Conservation (phyloP, 2,888 invertebrate species). For the Phragmatobia fuliginosa region DNA sequence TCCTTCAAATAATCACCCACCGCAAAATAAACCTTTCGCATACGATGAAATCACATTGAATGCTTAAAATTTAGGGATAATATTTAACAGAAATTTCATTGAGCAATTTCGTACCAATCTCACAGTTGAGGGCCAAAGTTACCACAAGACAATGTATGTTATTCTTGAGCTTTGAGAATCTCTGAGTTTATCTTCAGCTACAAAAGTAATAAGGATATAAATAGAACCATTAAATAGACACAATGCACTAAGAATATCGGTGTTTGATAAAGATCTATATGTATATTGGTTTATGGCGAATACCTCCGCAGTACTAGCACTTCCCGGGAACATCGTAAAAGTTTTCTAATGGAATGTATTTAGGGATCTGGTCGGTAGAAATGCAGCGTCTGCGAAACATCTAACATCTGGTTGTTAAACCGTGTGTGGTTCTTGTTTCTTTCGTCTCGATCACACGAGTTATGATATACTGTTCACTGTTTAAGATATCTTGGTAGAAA, state of each 20-base stretch:
- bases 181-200: constrained; percentile 9
- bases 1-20: background rate
- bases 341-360: constrained; percentile 17
- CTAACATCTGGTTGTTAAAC: constrained; percentile 11
- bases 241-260: constrained; percentile 14
- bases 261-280: constrained; percentile 27
- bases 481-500: background rate
- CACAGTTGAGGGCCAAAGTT: background rate
- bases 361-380: constrained; percentile 4
- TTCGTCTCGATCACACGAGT: background rate
- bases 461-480: background rate
- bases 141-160: constrained; percentile 1
- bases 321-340: constrained; percentile 21
- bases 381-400: constrained; percentile 7
- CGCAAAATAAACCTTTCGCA: background rate
- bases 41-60: background rate
- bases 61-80: background rate
- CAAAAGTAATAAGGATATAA: constrained; percentile 5
- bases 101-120: background rate
- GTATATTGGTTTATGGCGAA: constrained; percentile 23
- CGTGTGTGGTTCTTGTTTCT: constrained; percentile 4
- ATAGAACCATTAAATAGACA: constrained; percentile 11
- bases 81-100: background rate
- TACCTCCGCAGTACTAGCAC: constrained; percentile 4
- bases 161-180: background rate